phyloP scores from a whole-genome alignment of 64 coral and sea anemone species.

The Actinia equina region DNA sequence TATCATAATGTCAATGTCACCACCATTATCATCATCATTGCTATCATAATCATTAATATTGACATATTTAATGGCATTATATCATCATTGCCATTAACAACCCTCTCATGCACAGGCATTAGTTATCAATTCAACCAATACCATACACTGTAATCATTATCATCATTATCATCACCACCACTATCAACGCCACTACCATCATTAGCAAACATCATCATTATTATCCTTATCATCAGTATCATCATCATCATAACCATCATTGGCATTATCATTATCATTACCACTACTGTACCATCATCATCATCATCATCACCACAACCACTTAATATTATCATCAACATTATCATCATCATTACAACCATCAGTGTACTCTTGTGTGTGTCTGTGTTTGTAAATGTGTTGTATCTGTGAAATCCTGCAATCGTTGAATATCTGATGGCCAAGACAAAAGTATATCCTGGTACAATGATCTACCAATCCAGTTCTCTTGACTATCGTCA shows the following conservation, averaged over 20 bases:
- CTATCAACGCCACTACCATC: too few species aligned
- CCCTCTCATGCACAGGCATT: too few species aligned
- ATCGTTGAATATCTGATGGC: not conserved
- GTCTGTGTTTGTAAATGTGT: not conserved
- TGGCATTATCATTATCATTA: too few species aligned
- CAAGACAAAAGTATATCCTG: conserved; percentile 5
- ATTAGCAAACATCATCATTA: too few species aligned
- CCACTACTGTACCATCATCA: too few species aligned
- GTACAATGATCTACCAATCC: not conserved
- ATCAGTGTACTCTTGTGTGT: not conserved
- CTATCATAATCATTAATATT: too few species aligned
- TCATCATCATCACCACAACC: too few species aligned
- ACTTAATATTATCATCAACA: not conserved
- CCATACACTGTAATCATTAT: too few species aligned
- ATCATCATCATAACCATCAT: not conserved
- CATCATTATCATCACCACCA: too few species aligned
- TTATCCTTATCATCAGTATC: not conserved
- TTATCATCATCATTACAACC: not conserved
- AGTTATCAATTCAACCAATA: too few species aligned
- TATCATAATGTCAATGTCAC: not conserved
- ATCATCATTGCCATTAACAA: too few species aligned
- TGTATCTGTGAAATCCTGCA: not conserved
- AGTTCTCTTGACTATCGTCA: conserved; percentile 21
- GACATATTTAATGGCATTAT: too few species aligned
- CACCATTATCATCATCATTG: not conserved